Evolutionary conservation across 2,797 vertebrate species (phyloP), one percentile per base, ranked within the genome.

Genomic region (Sebastes elongatus): DNA sequence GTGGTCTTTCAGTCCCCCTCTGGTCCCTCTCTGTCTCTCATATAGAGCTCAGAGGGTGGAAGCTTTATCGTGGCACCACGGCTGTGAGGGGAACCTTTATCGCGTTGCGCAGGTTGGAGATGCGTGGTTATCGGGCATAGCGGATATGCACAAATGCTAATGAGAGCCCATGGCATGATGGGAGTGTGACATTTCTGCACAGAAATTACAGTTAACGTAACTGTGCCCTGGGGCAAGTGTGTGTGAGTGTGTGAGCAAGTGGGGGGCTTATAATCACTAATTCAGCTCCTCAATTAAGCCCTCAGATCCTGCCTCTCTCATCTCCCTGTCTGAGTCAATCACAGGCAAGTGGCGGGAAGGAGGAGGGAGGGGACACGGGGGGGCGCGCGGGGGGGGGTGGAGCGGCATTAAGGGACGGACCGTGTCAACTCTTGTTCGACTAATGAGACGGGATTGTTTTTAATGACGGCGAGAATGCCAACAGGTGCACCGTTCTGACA

Each of bases 121-220:
- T 91, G 86, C 80, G 70, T 91, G 88, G 93, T 94, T 96, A 94
- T 95, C 94, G 90, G 93, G 93, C 90, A 93, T 86, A 78, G 83
- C 56, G 93, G 92, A 96, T 94, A 96, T 94, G 95, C 93, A 96
- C 94, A 96, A 97, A 97, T 96, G 95, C 94, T 97, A 97, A 97
- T 97, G 95, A 97, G 94, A 97, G 95, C 95, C 95, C 84, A 89
- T 96, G 94, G 95, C 96, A 95, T 95, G 94, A 96, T 96, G 96
- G 93, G 93, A 90, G 92, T 94, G 92, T 97, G 96, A 96, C 96
- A 97, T 97, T 97, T 97, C 94, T 96, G 93, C 94, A 95, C 93
- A 94, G 95, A 97, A 97, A 97, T 97, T 96, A 96, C 91, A 89
- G 89, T 93, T 94, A 90, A 93, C 91, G 93, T 91, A 94, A 90